Evolutionary conservation across 2,113 vertebrate genomes (phyloP).

Genomic region (Trachemys scripta): DNA sequence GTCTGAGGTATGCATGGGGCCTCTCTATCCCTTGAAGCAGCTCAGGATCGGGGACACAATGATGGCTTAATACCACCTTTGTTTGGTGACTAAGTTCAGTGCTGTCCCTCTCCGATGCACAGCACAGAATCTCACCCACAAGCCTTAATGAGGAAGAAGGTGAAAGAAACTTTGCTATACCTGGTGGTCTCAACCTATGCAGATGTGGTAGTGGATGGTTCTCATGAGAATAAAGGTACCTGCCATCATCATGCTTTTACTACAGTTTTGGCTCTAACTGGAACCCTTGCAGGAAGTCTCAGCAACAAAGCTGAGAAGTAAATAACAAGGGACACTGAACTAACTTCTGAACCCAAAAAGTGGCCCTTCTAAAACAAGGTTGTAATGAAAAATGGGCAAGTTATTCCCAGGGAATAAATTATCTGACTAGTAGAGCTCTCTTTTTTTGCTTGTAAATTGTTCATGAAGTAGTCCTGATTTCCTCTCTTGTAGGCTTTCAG

Average conservation of each 20-base stretch:
- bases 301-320: neutral
- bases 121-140: neutral
- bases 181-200: neutral
- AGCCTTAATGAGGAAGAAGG: neutral
- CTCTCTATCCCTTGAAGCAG: neutral
- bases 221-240: rapidly evolving
- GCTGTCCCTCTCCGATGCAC: neutral
- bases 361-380: neutral
- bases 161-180: neutral
- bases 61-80: too few species aligned
- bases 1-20: neutral
- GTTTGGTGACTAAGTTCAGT: neutral
- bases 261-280: neutral
- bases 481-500: neutral
- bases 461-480: neutral
- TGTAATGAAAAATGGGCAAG: neutral
- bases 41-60: neutral
- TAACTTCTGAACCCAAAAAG: neutral
- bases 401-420: neutral
- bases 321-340: neutral
- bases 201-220: neutral
- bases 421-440: neutral
- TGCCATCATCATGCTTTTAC: neutral
- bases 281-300: neutral
- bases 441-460: neutral